Evolutionary conservation across 1,140 invertebrate genomes (phyloP).

Genomic region (Sinonovacula constricta): DNA sequence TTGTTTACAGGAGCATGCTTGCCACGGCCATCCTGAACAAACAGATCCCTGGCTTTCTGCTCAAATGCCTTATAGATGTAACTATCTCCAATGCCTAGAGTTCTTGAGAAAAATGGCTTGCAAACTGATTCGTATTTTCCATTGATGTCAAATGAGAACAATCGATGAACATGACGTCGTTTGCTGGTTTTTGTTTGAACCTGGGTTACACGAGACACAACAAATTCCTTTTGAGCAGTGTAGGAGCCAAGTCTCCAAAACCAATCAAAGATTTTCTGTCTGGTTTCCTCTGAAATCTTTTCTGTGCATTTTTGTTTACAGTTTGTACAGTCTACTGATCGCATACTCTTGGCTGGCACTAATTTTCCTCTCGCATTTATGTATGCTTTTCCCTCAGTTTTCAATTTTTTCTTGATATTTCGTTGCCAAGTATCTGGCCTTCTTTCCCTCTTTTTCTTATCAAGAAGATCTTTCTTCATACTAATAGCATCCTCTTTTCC

Average conservation of each 20-base stretch:
- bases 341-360: slow-evolving; percentile 41
- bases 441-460: slow-evolving; percentile 38
- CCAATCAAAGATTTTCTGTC: slow-evolving; percentile 50
- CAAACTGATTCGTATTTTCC: slow-evolving; percentile 48
- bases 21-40: slow-evolving; percentile 44
- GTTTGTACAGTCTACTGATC: slow-evolving; percentile 42
- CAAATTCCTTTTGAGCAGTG: slow-evolving; percentile 49
- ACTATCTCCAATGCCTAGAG: slow-evolving; percentile 47
- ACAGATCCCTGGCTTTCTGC: slow-evolving; percentile 46
- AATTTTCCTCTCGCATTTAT: slow-evolving; percentile 46
- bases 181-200: slow-evolving; percentile 45
- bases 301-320: slow-evolving; percentile 48
- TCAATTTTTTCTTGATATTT: slow-evolving; percentile 49
- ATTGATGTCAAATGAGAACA: slow-evolving; percentile 52
- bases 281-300: slow-evolving; percentile 44
- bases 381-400: slow-evolving; percentile 46
- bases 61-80: slow-evolving; percentile 52
- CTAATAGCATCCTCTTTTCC: not conserved
- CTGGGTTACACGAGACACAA: slow-evolving; percentile 46
- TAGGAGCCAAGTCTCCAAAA: slow-evolving; percentile 48
- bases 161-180: slow-evolving; percentile 37
- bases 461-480: slow-evolving; percentile 3
- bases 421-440: slow-evolving; percentile 49
- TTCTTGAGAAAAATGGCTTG: slow-evolving; percentile 46
- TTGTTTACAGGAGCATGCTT: slow-evolving; percentile 47